These are phyloP conservation scores for Manis javanica DNA, from an alignment of 2,797 vertebrate species.

Conservation along the genomic window DNA sequence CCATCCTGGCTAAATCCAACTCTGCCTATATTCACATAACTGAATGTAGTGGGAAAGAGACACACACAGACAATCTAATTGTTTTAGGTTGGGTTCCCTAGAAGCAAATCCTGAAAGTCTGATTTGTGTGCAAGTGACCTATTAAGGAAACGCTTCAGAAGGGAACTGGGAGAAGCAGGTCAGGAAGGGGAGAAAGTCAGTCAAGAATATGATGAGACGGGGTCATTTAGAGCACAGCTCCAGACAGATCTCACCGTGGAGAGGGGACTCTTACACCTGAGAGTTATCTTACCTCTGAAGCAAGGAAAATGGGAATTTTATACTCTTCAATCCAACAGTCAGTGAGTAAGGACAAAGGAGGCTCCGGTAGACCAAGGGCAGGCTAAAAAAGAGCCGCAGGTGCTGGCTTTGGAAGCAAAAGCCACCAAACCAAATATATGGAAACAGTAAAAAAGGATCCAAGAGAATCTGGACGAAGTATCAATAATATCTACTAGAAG, in stretches of 20 bases:
- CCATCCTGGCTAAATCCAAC: background rate
- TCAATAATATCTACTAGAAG: background rate
- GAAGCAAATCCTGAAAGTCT: background rate
- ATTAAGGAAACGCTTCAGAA: background rate
- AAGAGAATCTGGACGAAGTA: background rate
- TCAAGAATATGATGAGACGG: background rate
- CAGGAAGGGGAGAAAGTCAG: background rate
- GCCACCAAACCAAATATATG: background rate
- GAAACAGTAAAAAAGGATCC: background rate
- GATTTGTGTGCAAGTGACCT: background rate
- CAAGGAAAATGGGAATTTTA: background rate
- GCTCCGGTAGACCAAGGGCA: background rate
- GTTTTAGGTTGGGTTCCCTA: background rate
- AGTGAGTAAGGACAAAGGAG: background rate
- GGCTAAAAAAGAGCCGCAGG: background rate
- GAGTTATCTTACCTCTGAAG: background rate
- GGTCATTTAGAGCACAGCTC: background rate
- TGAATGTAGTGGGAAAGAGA: background rate
- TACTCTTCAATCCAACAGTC: background rate
- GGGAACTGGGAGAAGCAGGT: background rate
- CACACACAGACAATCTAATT: background rate
- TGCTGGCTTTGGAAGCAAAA: background rate
- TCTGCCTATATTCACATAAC: background rate
- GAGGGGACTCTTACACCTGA: background rate
- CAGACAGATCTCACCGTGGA: background rate